Percentiles rank a stretch among this genome's conserved stretches.
phyloP scores from a whole-genome alignment of 1,140 invertebrate genomes.

The Coenobita brevimanus region DNA sequence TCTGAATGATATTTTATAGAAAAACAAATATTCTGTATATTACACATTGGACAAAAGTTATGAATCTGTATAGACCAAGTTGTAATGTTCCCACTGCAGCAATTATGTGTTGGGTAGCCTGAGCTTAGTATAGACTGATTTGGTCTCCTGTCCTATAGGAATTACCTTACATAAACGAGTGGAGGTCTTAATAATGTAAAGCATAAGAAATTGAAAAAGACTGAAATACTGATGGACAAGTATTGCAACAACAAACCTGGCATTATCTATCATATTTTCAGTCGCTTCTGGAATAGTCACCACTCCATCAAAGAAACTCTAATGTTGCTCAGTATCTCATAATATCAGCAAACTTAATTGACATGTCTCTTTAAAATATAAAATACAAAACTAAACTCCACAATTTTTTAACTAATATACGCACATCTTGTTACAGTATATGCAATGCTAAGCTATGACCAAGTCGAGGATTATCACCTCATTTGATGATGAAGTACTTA shows the following conservation, averaged over 20 bases:
- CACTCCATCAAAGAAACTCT: conserved; percentile 8
- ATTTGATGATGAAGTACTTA: background rate
- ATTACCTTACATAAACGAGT: background rate
- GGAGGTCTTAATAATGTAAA: too few species aligned
- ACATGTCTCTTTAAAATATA: conserved; percentile 20
- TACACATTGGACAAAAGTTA: too few species aligned
- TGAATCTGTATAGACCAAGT: too few species aligned
- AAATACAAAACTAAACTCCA: conserved; percentile 44
- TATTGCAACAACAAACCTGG: background rate
- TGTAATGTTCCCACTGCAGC: too few species aligned
- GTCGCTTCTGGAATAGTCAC: conserved; percentile 4
- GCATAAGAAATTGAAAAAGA: background rate
- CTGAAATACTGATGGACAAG: background rate
- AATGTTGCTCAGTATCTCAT: background rate
- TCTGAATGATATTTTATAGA: too few species aligned
- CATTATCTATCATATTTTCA: conserved; percentile 42
- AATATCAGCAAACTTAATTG: background rate
- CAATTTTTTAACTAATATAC: conserved; percentile 24
- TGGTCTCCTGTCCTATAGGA: too few species aligned
- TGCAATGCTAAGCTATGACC: conserved; percentile 45
- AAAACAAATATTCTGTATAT: too few species aligned
- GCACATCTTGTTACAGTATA: conserved; percentile 34
- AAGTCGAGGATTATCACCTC: background rate
- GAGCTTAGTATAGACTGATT: too few species aligned
- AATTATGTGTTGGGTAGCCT: too few species aligned